Percentiles rank a stretch among this genome's conserved stretches.
phyloP scores from a whole-genome alignment of 1,140 invertebrate genomes.

The Asbolus verrucosus region DNA sequence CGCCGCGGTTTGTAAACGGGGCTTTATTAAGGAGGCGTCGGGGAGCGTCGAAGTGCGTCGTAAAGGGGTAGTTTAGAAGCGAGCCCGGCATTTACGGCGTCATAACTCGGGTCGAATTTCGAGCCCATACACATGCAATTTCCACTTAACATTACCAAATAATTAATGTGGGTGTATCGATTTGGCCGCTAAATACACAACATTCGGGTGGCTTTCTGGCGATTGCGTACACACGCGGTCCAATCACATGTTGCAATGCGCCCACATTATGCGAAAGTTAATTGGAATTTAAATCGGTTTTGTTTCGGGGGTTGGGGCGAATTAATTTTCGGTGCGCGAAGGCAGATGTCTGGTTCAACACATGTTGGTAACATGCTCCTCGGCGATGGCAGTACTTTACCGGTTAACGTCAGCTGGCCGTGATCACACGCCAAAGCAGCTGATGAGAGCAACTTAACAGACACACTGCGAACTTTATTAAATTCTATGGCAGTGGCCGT shows the following conservation, averaged over 20 bases:
- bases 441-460: constrained; percentile 27
- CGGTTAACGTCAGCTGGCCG: constrained; percentile 23
- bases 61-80: background rate
- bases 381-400: constrained; percentile 16
- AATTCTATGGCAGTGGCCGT: background rate
- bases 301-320: background rate
- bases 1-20: constrained; percentile 6
- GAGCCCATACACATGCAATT: constrained; percentile 15
- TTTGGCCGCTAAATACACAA: constrained; percentile 19
- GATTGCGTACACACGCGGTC: too few species aligned
- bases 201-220: too few species aligned
- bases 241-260: constrained; percentile 8
- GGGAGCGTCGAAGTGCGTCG: background rate
- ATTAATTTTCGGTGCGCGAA: constrained; percentile 23
- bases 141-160: constrained; percentile 28
- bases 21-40: constrained; percentile 20
- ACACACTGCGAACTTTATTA: constrained; percentile 13
- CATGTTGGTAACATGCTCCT: constrained; percentile 15
- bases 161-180: constrained; percentile 16
- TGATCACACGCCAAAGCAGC: constrained; percentile 26
- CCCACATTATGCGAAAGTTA: background rate
- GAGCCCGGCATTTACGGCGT: constrained; percentile 2
- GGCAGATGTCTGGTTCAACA: constrained; percentile 6
- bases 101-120: constrained; percentile 5
- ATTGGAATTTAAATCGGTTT: constrained; percentile 5